Evolutionary conservation across 2,113 vertebrate genomes (phyloP).

Genomic region (Hemicordylus capensis): DNA sequence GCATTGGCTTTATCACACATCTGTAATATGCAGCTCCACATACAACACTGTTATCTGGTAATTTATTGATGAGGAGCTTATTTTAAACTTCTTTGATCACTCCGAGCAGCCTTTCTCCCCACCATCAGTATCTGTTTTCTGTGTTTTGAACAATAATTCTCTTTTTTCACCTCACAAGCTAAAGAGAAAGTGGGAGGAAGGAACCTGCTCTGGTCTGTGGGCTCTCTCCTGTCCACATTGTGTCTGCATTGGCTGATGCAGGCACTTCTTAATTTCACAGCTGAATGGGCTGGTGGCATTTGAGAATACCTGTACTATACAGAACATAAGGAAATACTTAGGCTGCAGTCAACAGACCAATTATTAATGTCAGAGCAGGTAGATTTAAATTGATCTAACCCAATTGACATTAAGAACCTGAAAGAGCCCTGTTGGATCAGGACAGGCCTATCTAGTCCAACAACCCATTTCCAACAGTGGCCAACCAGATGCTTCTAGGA

Average conservation of each 20-base stretch:
- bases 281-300: not conserved
- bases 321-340: not conserved
- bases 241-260: fast-evolving
- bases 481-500: no score
- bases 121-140: not conserved
- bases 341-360: not conserved
- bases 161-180: not conserved
- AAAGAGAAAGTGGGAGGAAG: not conserved
- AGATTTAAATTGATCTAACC: fast-evolving
- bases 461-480: no score
- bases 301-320: fast-evolving
- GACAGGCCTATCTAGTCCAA: no score
- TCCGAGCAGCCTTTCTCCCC: conserved; percentile 5
- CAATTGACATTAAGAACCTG: not conserved
- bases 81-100: conserved; percentile 23
- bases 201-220: not conserved
- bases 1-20: not conserved
- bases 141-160: not conserved
- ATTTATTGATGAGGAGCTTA: conserved; percentile 36
- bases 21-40: conserved; percentile 17
- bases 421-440: no score
- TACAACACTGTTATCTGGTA: conserved; percentile 1
- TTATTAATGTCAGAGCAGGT: not conserved
- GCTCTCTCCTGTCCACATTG: conserved; percentile 1
- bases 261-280: not conserved